phyloP scores from a whole-genome alignment of 2,797 vertebrate species.

The Muscicapa striata region DNA sequence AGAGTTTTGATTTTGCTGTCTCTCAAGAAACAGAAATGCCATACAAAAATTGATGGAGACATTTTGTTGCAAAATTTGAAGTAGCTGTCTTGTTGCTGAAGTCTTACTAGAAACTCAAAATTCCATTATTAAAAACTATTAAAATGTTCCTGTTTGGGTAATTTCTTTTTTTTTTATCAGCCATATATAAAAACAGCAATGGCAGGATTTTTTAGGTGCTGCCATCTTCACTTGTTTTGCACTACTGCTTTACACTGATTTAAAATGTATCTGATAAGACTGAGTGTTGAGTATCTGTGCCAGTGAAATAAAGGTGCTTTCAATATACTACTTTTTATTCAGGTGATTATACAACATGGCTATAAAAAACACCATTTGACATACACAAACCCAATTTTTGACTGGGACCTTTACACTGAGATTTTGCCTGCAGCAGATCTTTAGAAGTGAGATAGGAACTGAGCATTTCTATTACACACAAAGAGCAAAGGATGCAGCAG shows the following conservation, averaged over 20 bases:
- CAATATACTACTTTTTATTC: background rate
- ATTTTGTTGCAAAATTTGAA: slow-evolving; percentile 36
- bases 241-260: background rate
- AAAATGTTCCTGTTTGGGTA: background rate
- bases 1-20: slow-evolving; percentile 67
- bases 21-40: slow-evolving; percentile 58
- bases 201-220: background rate
- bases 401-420: background rate
- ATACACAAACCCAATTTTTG: background rate
- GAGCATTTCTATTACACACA: slow-evolving; percentile 55
- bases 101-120: background rate
- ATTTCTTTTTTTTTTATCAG: background rate
- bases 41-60: slow-evolving; percentile 32
- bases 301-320: background rate
- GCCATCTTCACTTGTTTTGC: background rate
- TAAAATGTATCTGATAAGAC: background rate
- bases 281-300: background rate
- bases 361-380: slow-evolving; percentile 20
- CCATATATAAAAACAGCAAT: background rate
- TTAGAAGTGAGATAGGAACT: slow-evolving; percentile 42
- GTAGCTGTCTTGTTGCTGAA: background rate
- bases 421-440: slow-evolving; percentile 25
- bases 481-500: slow-evolving; percentile 43
- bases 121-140: background rate
- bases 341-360: slow-evolving; percentile 18